Evolutionary conservation across 23 tunicate species (phyloP), one percentile per base, ranked within the genome.

Genomic region (Trididemnum clinides): DNA sequence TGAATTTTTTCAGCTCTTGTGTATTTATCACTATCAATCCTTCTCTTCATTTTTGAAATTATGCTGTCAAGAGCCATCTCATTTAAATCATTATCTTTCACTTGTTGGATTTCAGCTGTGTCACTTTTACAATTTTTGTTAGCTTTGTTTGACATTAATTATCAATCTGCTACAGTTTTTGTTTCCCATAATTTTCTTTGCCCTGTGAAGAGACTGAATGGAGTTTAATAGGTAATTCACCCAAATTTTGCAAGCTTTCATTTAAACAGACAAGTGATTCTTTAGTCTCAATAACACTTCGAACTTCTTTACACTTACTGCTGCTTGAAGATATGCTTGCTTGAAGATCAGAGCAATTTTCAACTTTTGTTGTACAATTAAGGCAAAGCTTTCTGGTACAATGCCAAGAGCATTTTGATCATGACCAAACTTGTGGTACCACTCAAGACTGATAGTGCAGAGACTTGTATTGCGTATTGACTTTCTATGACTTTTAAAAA

Each of bases 1-100:
- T 30, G 54, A 5, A 72, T 7, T 72, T 72, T 72, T 72, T 72
- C 57, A 25, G 79, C 26, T 29, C 79, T n/a, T n/a, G n/a, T n/a
- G n/a, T n/a, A n/a, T n/a, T n/a, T n/a, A n/a, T n/a, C n/a, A n/a
- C n/a, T n/a, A n/a, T n/a, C n/a, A n/a, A n/a, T n/a, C n/a, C n/a
- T n/a, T n/a, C n/a, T n/a, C n/a, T n/a, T n/a, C n/a, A n/a, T n/a
- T n/a, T 62, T 62, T 12, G 69, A 62, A 19, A 62, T 62, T 5
- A n/a, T 62, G 69, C n/a, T 62, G 15, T 62, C 69, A 20, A 62
- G n/a, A 62, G 27, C 69, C 15, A 22, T 22, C n/a, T 62, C 23
- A n/a, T 62, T 62, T 62, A 12, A n/a, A 62, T 62, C 69, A 10
- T 49, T 15, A 49, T 49, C 15, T 62, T 62, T 22, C 69, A 62